Conservation (phyloP, 30 jellyfish, hydroid and myxozoan species). For the Hydractinia echinata region DNA sequence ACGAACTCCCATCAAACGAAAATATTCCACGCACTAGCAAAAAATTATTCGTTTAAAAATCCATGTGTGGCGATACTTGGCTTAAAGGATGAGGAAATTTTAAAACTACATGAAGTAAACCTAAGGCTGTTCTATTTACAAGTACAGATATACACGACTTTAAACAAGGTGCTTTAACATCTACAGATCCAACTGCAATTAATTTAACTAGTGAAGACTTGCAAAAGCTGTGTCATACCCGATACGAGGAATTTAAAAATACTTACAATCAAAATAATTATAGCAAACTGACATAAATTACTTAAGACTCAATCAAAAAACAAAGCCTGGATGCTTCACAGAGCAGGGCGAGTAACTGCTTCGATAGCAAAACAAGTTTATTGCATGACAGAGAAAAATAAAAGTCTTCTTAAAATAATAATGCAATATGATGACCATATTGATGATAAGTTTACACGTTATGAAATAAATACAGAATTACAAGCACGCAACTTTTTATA, state of each 20-base stretch:
- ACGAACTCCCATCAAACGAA: background rate
- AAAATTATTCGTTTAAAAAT: background rate
- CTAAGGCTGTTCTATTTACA: too few relatives aligned
- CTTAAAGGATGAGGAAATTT: background rate
- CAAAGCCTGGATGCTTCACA: too few relatives aligned
- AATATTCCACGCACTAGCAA: background rate
- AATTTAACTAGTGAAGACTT: too few relatives aligned
- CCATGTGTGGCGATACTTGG: background rate
- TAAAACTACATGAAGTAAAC: too few relatives aligned
- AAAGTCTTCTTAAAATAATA: too few relatives aligned
- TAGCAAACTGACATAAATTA: background rate
- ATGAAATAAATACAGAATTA: background rate
- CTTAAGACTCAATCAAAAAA: background rate
- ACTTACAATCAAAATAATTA: background rate
- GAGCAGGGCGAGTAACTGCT: too few relatives aligned
- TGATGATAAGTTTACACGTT: too few relatives aligned
- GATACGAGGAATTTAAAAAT: background rate
- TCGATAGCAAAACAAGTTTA: background rate
- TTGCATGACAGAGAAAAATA: background rate
- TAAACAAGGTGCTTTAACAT: background rate
- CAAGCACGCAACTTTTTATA: background rate
- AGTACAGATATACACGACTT: too few relatives aligned
- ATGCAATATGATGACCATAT: conserved; percentile 4
- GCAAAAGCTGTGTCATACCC: background rate
- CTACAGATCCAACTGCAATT: background rate